phyloP scores from a whole-genome alignment of 2,888 invertebrate species.

The Ceriagrion tenellum region DNA sequence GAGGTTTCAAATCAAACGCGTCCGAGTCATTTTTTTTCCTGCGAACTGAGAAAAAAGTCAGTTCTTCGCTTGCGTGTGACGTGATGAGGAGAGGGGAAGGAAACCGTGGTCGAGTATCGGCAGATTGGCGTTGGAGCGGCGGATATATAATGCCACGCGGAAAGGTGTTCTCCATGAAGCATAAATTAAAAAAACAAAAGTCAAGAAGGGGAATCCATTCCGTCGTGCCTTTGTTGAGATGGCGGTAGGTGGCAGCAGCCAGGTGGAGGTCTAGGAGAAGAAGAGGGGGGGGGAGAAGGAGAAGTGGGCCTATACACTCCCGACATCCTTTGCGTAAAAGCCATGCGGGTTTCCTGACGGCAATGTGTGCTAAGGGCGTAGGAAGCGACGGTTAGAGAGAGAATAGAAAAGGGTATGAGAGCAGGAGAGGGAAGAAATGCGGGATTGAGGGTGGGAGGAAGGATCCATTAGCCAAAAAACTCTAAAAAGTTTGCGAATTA shows the following conservation, averaged over 20 bases:
- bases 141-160: constrained; percentile 35
- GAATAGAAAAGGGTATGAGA: too few species aligned
- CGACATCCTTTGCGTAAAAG: background rate
- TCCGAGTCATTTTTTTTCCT: background rate
- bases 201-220: constrained; percentile 49
- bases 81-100: background rate
- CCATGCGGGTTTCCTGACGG: constrained; percentile 49
- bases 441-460: background rate
- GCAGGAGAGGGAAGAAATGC: background rate
- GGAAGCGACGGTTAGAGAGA: too few species aligned
- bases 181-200: constrained; percentile 56
- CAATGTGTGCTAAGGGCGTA: background rate
- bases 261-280: background rate
- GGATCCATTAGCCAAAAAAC: background rate
- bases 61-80: background rate
- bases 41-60: background rate
- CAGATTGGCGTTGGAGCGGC: background rate
- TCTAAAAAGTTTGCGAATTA: too few species aligned
- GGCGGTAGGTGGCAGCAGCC: constrained; percentile 10
- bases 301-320: background rate
- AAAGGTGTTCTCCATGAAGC: constrained; percentile 58
- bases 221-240: constrained; percentile 24
- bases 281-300: background rate
- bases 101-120: background rate
- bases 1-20: background rate